A percentile compares a stretch with the other conserved stretches of the same genome.
Conservation (phyloP, 2,888 invertebrate genomes). For the Eupithecia subfuscata region DNA sequence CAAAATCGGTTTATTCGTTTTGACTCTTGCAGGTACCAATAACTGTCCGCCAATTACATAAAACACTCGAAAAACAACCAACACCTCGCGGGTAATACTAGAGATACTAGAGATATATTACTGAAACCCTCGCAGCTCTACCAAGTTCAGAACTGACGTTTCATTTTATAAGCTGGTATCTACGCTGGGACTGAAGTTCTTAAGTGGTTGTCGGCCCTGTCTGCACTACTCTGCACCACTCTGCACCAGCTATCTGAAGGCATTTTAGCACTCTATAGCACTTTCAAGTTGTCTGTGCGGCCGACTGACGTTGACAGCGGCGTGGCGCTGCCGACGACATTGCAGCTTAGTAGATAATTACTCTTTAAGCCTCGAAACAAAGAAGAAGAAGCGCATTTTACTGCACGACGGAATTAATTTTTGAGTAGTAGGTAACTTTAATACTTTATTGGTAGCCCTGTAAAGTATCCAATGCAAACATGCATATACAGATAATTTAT, state of each 20-base stretch:
- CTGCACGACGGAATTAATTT: not conserved
- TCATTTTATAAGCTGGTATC: constrained; percentile 20
- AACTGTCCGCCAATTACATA: not conserved
- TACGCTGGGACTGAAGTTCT: not conserved
- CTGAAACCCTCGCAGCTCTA: not conserved
- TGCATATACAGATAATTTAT: too few relatives aligned
- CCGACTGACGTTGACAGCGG: not conserved
- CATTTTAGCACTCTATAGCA: not conserved
- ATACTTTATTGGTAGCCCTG: too few relatives aligned
- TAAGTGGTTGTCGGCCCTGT: constrained; percentile 30
- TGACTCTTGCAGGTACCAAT: not conserved
- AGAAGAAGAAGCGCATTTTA: not conserved
- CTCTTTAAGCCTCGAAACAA: not conserved
- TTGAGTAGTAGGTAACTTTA: not conserved
- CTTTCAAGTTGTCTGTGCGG: not conserved
- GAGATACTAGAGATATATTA: not conserved
- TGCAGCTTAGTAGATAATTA: not conserved
- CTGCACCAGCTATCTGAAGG: constrained; percentile 13
- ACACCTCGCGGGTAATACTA: not conserved
- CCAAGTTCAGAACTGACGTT: constrained; percentile 17
- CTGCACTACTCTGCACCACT: constrained; percentile 16
- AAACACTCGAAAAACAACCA: not conserved
- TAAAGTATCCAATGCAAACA: too few relatives aligned
- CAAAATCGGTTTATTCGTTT: not conserved
- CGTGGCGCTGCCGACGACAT: not conserved